Percentiles rank a stretch among this genome's conserved stretches.
Conservation (phyloP, 1,140 invertebrate species). For the Scaptomyza graminum region DNA sequence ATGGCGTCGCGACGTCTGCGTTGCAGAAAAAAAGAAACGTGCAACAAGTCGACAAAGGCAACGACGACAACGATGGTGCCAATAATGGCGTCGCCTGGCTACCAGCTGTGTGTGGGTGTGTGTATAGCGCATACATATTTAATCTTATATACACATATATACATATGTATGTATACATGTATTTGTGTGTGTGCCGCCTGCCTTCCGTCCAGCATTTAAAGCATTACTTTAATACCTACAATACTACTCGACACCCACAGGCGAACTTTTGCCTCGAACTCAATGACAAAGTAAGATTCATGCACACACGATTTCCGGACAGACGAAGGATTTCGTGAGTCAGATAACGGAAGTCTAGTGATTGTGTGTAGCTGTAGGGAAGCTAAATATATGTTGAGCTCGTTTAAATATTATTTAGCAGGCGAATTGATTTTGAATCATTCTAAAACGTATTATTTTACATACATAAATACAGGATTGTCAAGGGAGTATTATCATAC, state of each 20-base stretch:
- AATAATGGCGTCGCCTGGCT: constrained; percentile 39
- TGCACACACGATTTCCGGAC: neutral
- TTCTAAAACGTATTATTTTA: too few species aligned
- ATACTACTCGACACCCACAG: too few species aligned
- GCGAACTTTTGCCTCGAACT: too few species aligned
- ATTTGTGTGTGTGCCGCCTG: neutral
- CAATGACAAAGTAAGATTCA: neutral
- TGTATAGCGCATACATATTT: neutral
- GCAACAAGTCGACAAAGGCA: constrained; percentile 50
- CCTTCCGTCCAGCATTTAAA: constrained; percentile 37
- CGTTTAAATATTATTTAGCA: too few species aligned
- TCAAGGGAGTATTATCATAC: too few species aligned
- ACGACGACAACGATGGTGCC: constrained; percentile 17
- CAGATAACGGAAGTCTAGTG: neutral
- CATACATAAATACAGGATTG: too few species aligned
- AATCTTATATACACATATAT: too few species aligned
- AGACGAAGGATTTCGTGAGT: neutral
- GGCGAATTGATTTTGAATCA: too few species aligned
- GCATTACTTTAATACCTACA: constrained; percentile 51
- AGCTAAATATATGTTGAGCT: neutral
- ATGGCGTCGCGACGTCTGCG: constrained; percentile 55
- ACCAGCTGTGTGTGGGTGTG: constrained; percentile 40
- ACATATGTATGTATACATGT: too few species aligned
- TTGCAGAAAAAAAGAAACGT: constrained; percentile 10
- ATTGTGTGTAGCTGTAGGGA: neutral